Conservation (phyloP, 2,888 invertebrate genomes). For the Dolomedes plantarius region DNA sequence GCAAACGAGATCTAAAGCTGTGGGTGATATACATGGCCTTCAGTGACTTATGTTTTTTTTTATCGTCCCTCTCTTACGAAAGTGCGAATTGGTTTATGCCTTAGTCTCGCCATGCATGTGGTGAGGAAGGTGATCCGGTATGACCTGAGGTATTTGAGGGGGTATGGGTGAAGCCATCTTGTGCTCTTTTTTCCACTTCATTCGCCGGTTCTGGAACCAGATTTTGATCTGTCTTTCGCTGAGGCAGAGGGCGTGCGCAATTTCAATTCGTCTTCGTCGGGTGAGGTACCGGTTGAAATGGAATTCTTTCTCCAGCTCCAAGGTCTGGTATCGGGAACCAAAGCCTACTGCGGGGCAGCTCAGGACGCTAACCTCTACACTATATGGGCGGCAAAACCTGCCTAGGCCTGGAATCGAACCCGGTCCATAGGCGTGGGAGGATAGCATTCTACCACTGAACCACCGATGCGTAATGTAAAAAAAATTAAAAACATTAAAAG, state of each 20-base stretch:
- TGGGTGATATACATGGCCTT: constrained; percentile 61
- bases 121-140: constrained; percentile 72
- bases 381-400: too few species aligned
- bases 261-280: too few species aligned
- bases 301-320: too few species aligned
- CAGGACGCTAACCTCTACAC: too few species aligned
- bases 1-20: constrained; percentile 64
- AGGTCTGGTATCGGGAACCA: too few species aligned
- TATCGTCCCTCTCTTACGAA: constrained; percentile 17
- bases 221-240: constrained; percentile 98
- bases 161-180: constrained; percentile 73
- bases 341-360: too few species aligned
- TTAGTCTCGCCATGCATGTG: constrained; percentile 73
- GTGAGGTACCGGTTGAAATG: constrained; percentile 98
- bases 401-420: too few species aligned
- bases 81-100: constrained; percentile 62
- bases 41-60: constrained; percentile 41
- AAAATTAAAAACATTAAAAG: too few species aligned
- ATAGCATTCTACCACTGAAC: too few species aligned
- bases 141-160: constrained; percentile 74
- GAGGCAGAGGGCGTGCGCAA: constrained; percentile 95
- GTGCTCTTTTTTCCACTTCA: constrained; percentile 74
- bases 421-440: too few species aligned
- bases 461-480: too few species aligned
- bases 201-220: too few species aligned